Evolutionary conservation across 2,113 vertebrate genomes (phyloP), one percentile per base, ranked within the genome.

Genomic region (Spermophilus dauricus): DNA sequence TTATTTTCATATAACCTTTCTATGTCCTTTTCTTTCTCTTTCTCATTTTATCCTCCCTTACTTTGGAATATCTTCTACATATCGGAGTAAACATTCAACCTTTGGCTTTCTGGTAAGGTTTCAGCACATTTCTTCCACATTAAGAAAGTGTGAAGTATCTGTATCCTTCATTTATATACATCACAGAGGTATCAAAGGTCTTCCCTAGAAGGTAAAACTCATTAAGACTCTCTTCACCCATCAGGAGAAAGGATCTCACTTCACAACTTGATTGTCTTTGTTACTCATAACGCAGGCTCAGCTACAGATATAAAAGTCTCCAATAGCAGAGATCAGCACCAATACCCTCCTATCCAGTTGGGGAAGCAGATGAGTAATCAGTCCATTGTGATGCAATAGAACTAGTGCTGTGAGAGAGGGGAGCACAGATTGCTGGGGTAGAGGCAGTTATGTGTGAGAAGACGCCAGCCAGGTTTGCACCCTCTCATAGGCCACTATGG

Each of bases 211-310:
- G 3, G 14, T 34, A 42, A 26, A 82, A 56, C 8, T 8, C 0
- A 65, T 65, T 65, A 28, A 65, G 11, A 11, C 32, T 22, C 13
- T 20, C 1, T 2, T 20, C 20, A 11, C 0, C 53, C 37, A 51
- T 42, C 37, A 18, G 73, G 28, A 51, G 86, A 80, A 20, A 13
- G 5, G 30, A 65, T 4, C 0, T 22, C n/a, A n/a, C 5, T 28
- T 24, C 37, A 63, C 24, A 48, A 17, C 63, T 28, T 65, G 63
- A 65, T 28, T 26, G 37, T 37, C 26, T 12, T 65, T 30, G 11
- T 8, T 37, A 3, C 16, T 32, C 26, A 12, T 10, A 34, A 12
- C 0, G 13, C 5, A 16, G 18, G 14, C 1, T 37, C 53, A 37
- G 17, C 5, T 63, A 7, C 32, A 26, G 6, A 4, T n/a, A 45